A percentile compares a stretch with the other conserved stretches of the same genome.
phyloP scores from a whole-genome alignment of 2,888 invertebrate species.

The Nephrocerus scutellatus region DNA sequence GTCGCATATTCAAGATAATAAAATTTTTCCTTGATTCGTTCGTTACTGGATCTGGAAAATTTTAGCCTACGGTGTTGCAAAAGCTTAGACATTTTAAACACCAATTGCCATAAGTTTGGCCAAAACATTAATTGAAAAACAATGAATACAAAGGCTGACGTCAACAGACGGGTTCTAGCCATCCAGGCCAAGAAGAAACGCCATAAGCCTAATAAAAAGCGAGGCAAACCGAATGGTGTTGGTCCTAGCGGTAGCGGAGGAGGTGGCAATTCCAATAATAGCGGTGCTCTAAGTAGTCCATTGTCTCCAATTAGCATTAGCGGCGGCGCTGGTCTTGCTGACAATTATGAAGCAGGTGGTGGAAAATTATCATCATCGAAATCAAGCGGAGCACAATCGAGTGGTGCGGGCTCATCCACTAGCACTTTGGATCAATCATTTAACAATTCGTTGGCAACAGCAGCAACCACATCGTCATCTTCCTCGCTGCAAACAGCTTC shows the following conservation, averaged over 20 bases:
- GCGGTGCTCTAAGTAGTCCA: neutral
- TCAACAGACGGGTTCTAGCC: conserved; percentile 84
- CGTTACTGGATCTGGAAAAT: no score
- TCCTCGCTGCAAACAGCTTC: no score
- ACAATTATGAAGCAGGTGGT: conserved; percentile 23
- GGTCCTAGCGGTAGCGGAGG: conserved; percentile 20
- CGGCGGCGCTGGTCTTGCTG: conserved; percentile 14
- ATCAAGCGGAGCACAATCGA: conserved; percentile 20
- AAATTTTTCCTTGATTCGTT: no score
- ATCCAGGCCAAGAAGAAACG: conserved; percentile 90
- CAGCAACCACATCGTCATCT: conserved; percentile 16
- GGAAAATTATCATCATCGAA: no score
- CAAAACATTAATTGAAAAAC: conserved; percentile 17
- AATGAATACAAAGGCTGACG: conserved; percentile 86
- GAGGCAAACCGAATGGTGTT: conserved; percentile 62
- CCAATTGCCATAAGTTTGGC: neutral
- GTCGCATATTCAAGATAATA: no score
- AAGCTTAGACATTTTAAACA: neutral
- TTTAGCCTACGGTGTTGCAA: conserved; percentile 11
- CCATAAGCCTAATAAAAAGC: conserved; percentile 80
- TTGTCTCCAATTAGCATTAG: neutral
- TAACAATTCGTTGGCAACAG: conserved; percentile 5
- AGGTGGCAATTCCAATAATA: neutral
- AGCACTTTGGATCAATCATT: conserved; percentile 15
- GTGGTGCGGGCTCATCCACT: conserved; percentile 19